Conservation (phyloP, 2,113 vertebrate genomes). For the Hippocampus mohnikei region DNA sequence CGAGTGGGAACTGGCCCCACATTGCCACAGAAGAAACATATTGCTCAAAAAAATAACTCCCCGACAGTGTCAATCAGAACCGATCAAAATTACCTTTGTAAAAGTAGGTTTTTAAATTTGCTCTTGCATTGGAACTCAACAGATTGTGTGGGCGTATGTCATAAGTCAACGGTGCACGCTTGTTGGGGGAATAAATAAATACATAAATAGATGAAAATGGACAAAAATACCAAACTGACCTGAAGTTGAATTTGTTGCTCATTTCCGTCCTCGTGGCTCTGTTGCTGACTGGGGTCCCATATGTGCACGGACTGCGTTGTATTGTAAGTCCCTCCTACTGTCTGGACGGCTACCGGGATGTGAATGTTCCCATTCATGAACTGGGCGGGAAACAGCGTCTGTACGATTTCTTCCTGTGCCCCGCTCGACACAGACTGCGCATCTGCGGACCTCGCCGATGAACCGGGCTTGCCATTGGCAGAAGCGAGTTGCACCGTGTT, state of each 20-base stretch:
- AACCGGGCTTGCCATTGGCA: constrained; percentile 76
- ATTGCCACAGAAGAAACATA: too few relatives aligned
- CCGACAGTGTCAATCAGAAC: too few relatives aligned
- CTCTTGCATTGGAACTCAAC: too few relatives aligned
- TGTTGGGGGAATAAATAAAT: neutral
- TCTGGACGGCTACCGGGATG: constrained; percentile 98
- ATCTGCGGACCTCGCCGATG: constrained; percentile 45
- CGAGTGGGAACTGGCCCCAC: too few relatives aligned
- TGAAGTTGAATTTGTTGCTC: constrained; percentile 90
- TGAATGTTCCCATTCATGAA: constrained; percentile 99
- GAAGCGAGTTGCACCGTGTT: constrained; percentile 88
- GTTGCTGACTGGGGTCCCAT: constrained; percentile 94
- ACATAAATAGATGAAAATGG: neutral
- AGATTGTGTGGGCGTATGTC: too few relatives aligned
- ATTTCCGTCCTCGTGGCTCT: constrained; percentile 75
- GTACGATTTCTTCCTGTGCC: constrained; percentile 93
- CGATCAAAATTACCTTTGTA: too few relatives aligned
- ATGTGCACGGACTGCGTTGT: constrained; percentile 94
- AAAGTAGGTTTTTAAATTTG: too few relatives aligned
- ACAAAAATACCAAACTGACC: constrained; percentile 64
- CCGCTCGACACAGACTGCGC: constrained; percentile 66
- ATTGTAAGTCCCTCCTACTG: constrained; percentile 90
- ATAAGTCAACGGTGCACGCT: too few relatives aligned
- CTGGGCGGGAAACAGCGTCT: constrained; percentile 96
- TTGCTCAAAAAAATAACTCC: too few relatives aligned